These are phyloP conservation scores for Psittacula echo DNA, from an alignment of 2,797 vertebrate genomes.

Conservation along the genomic window DNA sequence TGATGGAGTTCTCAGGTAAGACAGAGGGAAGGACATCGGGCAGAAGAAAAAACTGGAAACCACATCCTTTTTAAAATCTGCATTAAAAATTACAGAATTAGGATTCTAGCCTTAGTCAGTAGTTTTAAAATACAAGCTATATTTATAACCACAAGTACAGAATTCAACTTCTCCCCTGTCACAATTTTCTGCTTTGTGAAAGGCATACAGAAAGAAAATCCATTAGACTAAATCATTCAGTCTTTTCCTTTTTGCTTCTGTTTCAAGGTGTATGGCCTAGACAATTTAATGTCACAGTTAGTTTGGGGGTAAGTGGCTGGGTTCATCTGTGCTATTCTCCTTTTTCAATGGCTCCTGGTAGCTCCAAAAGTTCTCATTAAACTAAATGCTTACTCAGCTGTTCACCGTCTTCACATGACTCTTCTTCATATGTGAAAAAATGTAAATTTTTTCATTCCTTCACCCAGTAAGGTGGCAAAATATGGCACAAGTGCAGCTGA, in stretches of 20 bases:
- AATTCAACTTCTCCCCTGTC: neutral
- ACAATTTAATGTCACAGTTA: neutral
- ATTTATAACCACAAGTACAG: neutral
- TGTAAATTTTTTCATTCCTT: neutral
- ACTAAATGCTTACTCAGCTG: neutral
- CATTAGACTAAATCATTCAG: neutral
- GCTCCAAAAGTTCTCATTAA: neutral
- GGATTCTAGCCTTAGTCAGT: neutral
- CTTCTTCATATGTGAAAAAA: neutral
- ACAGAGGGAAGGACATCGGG: rapidly evolving
- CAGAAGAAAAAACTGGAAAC: neutral
- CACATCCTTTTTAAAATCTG: neutral
- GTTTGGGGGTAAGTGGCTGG: neutral
- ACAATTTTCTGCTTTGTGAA: neutral
- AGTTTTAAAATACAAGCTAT: neutral
- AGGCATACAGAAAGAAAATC: neutral
- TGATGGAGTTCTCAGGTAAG: neutral
- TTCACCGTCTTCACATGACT: neutral
- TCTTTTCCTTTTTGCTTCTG: neutral
- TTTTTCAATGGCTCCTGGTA: neutral
- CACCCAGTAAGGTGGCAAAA: neutral
- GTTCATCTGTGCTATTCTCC: neutral
- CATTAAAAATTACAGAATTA: neutral
- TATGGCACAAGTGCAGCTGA: neutral
- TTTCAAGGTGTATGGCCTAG: neutral